A percentile compares a stretch with the other conserved stretches of the same genome.
Conservation (phyloP, 2,797 vertebrate species). For the Sebastes vulpes region DNA sequence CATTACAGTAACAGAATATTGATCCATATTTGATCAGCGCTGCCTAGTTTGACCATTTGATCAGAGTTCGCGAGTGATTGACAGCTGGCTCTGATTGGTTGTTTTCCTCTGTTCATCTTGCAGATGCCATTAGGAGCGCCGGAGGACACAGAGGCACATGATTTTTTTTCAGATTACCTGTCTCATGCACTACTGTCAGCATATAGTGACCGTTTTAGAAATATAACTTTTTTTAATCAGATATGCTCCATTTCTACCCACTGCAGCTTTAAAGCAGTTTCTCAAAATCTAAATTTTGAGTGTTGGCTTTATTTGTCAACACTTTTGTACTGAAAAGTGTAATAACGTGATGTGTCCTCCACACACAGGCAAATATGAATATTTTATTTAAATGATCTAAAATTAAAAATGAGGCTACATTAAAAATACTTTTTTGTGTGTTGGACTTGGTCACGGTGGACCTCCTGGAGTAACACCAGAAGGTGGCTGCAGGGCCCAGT, state of each 20-base stretch:
- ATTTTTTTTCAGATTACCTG: no score
- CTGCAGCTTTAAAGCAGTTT: background rate
- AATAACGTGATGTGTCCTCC: background rate
- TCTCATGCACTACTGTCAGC: no score
- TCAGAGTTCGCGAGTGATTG: rapidly evolving
- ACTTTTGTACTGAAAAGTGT: background rate
- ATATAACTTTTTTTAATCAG: no score
- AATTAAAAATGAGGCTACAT: background rate
- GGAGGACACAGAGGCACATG: no score
- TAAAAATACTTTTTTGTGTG: background rate
- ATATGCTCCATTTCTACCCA: no score
- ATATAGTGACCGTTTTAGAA: no score
- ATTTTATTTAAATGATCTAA: background rate
- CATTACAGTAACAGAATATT: no score
- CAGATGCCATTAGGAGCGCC: no score
- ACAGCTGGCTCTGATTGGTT: no score
- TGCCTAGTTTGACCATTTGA: no score
- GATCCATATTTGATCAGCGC: no score
- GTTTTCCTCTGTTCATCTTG: no score
- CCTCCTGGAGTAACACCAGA: background rate
- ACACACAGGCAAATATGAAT: background rate
- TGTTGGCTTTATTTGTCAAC: background rate
- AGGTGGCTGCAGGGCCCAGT: background rate
- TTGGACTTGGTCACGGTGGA: background rate
- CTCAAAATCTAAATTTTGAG: background rate